These are phyloP conservation scores for Plotosus lineatus DNA, from an alignment of 2,113 vertebrate species.

Conservation along the genomic window DNA sequence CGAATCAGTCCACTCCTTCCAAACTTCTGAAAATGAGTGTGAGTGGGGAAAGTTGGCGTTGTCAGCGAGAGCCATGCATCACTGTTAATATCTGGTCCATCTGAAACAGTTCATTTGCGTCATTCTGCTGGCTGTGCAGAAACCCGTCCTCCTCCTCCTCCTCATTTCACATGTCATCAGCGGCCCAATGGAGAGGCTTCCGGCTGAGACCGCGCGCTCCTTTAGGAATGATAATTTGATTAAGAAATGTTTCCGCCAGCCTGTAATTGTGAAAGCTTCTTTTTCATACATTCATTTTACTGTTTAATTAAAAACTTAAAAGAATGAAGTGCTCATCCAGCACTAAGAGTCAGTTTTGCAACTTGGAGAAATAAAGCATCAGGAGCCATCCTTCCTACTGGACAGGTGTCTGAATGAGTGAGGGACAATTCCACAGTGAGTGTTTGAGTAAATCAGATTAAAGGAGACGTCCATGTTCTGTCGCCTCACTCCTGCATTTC, in stretches of 20 bases:
- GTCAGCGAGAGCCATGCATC: constrained; percentile 29
- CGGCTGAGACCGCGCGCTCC: not conserved
- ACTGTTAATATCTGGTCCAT: constrained; percentile 40
- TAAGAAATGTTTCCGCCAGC: not conserved
- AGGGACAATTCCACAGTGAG: constrained; percentile 25
- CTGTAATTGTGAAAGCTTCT: not conserved
- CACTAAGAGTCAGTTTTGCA: too few species aligned
- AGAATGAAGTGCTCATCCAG: not conserved
- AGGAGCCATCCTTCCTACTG: not conserved
- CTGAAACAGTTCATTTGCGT: constrained; percentile 50
- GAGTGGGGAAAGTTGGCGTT: not conserved
- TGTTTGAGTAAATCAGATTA: constrained; percentile 41
- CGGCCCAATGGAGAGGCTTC: constrained; percentile 38
- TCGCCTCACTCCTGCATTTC: constrained; percentile 8
- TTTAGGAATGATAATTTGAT: constrained; percentile 9
- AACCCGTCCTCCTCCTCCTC: constrained; percentile 36
- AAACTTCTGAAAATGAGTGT: constrained; percentile 24
- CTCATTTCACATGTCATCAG: constrained; percentile 51
- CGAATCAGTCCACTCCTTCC: not conserved
- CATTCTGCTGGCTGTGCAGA: constrained; percentile 54
- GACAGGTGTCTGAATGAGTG: constrained; percentile 15
- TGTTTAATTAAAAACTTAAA: not conserved
- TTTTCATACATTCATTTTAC: not conserved
- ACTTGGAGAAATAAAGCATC: not conserved
- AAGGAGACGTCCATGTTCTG: constrained; percentile 18